Percentiles rank a stretch among this genome's conserved stretches.
phyloP scores from a whole-genome alignment of 2,888 invertebrate genomes.

The Melieria omissa region DNA sequence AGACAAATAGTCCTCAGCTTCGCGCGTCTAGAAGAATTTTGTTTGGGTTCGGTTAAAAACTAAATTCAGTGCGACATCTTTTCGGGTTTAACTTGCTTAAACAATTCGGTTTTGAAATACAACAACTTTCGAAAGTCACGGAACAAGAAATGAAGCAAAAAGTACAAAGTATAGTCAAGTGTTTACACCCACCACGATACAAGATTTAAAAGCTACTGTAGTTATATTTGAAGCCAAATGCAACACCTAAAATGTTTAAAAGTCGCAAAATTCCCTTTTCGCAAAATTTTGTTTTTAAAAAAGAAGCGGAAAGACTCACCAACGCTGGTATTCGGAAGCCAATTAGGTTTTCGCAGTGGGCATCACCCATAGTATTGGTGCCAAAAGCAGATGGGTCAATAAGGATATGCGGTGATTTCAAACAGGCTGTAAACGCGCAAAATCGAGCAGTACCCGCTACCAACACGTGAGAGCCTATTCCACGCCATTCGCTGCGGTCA shows the following conservation, averaged over 20 bases:
- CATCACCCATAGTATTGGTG: slow-evolving; percentile 56
- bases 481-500: slow-evolving; percentile 29
- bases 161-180: slow-evolving; percentile 17
- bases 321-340: slow-evolving; percentile 14
- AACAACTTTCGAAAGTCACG: slow-evolving; percentile 7
- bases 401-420: slow-evolving; percentile 48
- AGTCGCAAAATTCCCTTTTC: slow-evolving; percentile 46
- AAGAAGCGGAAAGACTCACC: slow-evolving; percentile 42
- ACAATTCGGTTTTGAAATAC: slow-evolving; percentile 2
- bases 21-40: slow-evolving; percentile 7
- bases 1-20: slow-evolving; percentile 6
- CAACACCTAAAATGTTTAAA: slow-evolving; percentile 38
- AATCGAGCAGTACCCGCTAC: slow-evolving; percentile 47
- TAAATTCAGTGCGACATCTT: slow-evolving; percentile 20
- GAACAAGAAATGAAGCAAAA: slow-evolving; percentile 1
- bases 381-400: slow-evolving; percentile 50
- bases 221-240: slow-evolving; percentile 28
- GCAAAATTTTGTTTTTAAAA: slow-evolving; percentile 34
- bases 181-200: slow-evolving; percentile 29
- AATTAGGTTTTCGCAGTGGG: slow-evolving; percentile 53
- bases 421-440: slow-evolving; percentile 44
- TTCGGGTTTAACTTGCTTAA: slow-evolving; percentile 31
- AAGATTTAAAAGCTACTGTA: slow-evolving; percentile 32
- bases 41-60: slow-evolving; percentile 16
- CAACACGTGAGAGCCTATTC: slow-evolving; percentile 35